Evolutionary conservation across 2,113 vertebrate species (phyloP), one percentile per base, ranked within the genome.

Genomic region (Chaetorhynchus papuensis): DNA sequence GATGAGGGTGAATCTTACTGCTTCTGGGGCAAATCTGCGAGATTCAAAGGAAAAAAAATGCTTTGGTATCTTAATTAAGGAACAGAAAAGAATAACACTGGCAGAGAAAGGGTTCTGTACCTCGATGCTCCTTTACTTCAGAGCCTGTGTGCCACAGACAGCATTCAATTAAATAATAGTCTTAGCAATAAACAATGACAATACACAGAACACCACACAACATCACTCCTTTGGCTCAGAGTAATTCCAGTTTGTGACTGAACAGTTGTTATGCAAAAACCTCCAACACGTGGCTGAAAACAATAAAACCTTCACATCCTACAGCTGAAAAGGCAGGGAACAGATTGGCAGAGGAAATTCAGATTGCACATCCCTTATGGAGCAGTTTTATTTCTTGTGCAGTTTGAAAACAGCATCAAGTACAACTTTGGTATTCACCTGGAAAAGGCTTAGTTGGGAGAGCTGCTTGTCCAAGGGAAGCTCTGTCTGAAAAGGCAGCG

Each of bases 401-500:
- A 91, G 63, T 50, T 78, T 77, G 83, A 83, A 91, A 96, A 95
- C 33, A 70, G 90, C 79, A 61, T 66, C 33, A 47, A 47, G 59
- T 83, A 16, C 54, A 93, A 83, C 92, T 96, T 96, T 93, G 94
- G 96, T 90, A 93, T 95, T 95, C 19, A 65, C 41, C 60, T 77
- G 82, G 61, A 80, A 80, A 83, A 86, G 79, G 82, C 63, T 53
- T 39, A n/a, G 70, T 1, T 85, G 68, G 84, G 82, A 92, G 71
- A 81, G 76, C 28, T 39, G 74, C 35, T 54, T 86, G 59, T 52
- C 78, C 84, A 70, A 83, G 59, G 53, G 57, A 82, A 83, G 78
- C 59, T 95, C 56, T 60, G 37, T 50, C 75, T 88, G 63, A 52
- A 69, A 87, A 94, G 61, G 71, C 60, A 76, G 85, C 65, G 7